Evolutionary conservation across 2,113 vertebrate species (phyloP).

Genomic region (Ceyx melanurus): DNA sequence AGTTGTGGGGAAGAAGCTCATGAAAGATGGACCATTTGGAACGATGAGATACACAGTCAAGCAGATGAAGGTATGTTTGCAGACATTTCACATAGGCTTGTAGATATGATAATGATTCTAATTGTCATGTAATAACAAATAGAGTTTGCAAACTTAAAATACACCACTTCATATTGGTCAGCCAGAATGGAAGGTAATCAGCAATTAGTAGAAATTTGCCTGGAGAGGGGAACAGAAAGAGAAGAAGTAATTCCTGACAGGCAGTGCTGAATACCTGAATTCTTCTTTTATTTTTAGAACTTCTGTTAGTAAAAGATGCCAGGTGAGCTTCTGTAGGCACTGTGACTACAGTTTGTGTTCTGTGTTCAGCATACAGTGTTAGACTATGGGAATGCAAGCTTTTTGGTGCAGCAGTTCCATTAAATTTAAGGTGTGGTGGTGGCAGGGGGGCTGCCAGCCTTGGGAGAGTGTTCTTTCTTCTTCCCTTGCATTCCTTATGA

Average conservation of each 20-base stretch:
- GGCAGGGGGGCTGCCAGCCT: not conserved
- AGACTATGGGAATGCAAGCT: not conserved
- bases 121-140: not conserved
- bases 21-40: slow-evolving; percentile 92
- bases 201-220: not conserved
- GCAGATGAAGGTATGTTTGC: slow-evolving; percentile 90
- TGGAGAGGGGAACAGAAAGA: not conserved
- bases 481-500: not conserved
- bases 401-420: not conserved
- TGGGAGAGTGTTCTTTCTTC: not conserved
- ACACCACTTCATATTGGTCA: not conserved
- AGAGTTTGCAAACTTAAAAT: not conserved
- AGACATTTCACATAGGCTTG: not conserved
- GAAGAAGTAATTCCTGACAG: not conserved
- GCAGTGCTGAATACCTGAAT: not conserved
- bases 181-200: not conserved
- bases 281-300: not conserved
- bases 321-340: not conserved
- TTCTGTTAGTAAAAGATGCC: not conserved
- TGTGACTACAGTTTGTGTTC: not conserved
- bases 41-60: slow-evolving; percentile 95
- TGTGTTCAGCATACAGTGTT: not conserved
- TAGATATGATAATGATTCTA: not conserved
- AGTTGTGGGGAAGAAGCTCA: slow-evolving; percentile 94
- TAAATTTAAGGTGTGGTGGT: not conserved